phyloP scores from a whole-genome alignment of 2,113 vertebrate species.

The Zapornia atra region DNA sequence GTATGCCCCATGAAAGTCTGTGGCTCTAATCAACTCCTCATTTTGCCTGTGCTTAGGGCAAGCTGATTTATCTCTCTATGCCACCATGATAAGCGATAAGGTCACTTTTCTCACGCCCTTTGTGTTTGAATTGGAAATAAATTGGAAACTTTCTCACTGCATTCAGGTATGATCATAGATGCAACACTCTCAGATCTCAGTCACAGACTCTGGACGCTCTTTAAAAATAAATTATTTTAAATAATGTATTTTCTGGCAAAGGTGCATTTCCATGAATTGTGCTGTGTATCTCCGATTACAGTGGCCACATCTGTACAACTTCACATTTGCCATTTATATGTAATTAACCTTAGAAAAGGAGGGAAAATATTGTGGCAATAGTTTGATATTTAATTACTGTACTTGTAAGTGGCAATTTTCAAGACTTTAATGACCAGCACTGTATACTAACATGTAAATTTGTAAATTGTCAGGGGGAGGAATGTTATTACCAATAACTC shows the following conservation, averaged over 20 bases:
- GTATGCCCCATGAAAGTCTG: background rate
- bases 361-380: background rate
- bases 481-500: conserved; percentile 23
- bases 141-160: background rate
- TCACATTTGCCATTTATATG: background rate
- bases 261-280: background rate
- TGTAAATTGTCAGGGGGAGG: conserved; percentile 16
- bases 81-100: background rate
- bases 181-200: background rate
- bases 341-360: conserved; percentile 13
- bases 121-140: background rate
- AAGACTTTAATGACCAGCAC: conserved; percentile 4
- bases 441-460: background rate
- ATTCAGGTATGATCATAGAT: background rate
- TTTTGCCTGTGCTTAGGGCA: background rate
- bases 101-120: background rate
- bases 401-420: background rate
- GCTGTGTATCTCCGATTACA: background rate
- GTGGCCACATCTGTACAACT: background rate
- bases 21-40: background rate
- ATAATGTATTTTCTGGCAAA: background rate
- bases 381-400: conserved; percentile 11
- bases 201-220: background rate
- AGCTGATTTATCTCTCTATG: background rate
- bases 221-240: background rate